These are phyloP conservation scores for Antennarius maculatus DNA, from an alignment of 2,797 vertebrate species.

Conservation along the genomic window DNA sequence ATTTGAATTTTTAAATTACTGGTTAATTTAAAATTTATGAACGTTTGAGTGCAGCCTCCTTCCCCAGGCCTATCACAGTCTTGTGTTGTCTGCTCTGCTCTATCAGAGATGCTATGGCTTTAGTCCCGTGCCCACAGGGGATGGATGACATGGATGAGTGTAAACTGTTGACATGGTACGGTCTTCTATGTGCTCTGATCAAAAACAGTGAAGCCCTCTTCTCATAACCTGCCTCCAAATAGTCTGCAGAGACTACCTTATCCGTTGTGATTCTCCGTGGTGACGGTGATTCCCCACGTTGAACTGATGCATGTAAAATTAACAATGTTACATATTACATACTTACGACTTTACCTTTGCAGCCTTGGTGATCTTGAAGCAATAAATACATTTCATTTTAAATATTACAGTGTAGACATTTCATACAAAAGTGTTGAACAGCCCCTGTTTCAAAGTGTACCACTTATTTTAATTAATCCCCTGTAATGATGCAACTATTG, in stretches of 20 bases:
- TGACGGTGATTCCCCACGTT: conserved; percentile 37
- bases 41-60: conserved; percentile 48
- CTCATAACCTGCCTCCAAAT: conserved; percentile 79
- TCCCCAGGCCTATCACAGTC: conserved; percentile 54
- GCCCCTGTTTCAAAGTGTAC: conserved; percentile 64
- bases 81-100: conserved; percentile 68
- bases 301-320: conserved; percentile 40
- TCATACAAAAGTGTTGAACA: conserved; percentile 22
- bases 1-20: conserved; percentile 18
- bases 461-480: conserved; percentile 84
- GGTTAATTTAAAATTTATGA: conserved; percentile 39
- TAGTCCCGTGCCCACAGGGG: conserved; percentile 80
- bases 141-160: conserved; percentile 78
- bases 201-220: conserved; percentile 74
- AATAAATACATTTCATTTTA: conserved; percentile 48
- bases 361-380: conserved; percentile 44
- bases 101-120: conserved; percentile 75
- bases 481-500: conserved; percentile 85
- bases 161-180: conserved; percentile 83
- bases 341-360: conserved; percentile 43
- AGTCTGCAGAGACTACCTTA: conserved; percentile 48
- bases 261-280: conserved; percentile 43
- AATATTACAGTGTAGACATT: conserved; percentile 28
- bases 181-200: conserved; percentile 81
- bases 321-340: conserved; percentile 37